Percentiles rank a stretch among this genome's conserved stretches.
Evolutionary conservation across 2,888 invertebrate species (phyloP).

Genomic region (Stenodera caucasica): DNA sequence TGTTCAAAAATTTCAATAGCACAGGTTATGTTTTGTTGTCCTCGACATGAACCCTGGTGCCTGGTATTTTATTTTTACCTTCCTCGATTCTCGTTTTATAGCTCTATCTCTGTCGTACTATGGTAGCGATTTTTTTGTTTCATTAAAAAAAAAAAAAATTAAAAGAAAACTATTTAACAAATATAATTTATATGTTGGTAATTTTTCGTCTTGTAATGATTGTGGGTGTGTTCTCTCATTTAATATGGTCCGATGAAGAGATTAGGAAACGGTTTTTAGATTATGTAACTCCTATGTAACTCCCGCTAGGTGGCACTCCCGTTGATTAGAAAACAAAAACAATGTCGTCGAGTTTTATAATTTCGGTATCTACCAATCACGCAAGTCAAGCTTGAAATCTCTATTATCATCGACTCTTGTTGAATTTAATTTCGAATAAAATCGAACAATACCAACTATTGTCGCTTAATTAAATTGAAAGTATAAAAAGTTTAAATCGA

Average conservation of each 20-base stretch:
- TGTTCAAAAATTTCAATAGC: slow-evolving; percentile 36
- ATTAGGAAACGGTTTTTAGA: slow-evolving; percentile 31
- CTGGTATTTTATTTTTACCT: not conserved
- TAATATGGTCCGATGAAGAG: slow-evolving; percentile 35
- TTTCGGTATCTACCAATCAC: slow-evolving; percentile 15
- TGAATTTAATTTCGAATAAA: not conserved
- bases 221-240: slow-evolving; percentile 14
- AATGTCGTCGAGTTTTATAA: slow-evolving; percentile 21
- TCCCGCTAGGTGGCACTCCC: slow-evolving; percentile 34
- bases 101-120: not conserved
- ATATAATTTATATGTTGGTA: slow-evolving; percentile 3
- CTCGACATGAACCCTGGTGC: slow-evolving; percentile 32
- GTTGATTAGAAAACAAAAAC: slow-evolving; percentile 30
- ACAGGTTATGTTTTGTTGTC: slow-evolving; percentile 36
- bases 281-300: slow-evolving; percentile 33
- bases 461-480: slow-evolving; percentile 1
- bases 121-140: slow-evolving; percentile 7
- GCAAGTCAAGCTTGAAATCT: slow-evolving; percentile 14
- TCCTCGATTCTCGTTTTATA: not conserved
- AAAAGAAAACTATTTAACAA: not conserved
- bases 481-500: not conserved
- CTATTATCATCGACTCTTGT: slow-evolving; percentile 4
- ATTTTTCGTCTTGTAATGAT: slow-evolving; percentile 9
- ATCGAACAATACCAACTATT: not conserved
- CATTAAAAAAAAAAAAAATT: too few relatives aligned